A percentile compares a stretch with the other conserved stretches of the same genome.
Evolutionary conservation across 2,797 vertebrate genomes (phyloP).

Genomic region (Liparis tanakae): DNA sequence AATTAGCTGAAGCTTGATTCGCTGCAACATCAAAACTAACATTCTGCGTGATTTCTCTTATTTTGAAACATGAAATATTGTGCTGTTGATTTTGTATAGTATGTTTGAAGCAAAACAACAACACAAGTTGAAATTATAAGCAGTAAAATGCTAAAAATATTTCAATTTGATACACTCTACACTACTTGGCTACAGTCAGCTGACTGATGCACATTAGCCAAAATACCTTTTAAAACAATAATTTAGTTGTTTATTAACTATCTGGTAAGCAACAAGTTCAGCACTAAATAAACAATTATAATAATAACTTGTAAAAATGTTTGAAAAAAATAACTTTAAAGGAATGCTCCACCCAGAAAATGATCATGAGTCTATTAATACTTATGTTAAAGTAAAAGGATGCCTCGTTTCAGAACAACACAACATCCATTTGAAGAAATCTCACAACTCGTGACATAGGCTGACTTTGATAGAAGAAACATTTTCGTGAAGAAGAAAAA

Average conservation of each 20-base stretch:
- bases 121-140: background rate
- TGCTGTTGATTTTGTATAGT: background rate
- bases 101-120: background rate
- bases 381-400: background rate
- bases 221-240: background rate
- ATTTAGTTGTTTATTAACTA: background rate
- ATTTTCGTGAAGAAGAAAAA: background rate
- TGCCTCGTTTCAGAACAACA: too few species aligned
- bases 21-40: background rate
- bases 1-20: background rate
- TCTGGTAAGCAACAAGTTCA: background rate
- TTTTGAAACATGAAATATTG: background rate
- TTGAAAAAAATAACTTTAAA: slow-evolving; percentile 1
- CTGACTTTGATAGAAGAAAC: background rate
- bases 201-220: background rate
- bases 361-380: background rate
- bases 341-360: background rate
- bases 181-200: background rate
- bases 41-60: slow-evolving; percentile 1
- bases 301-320: background rate
- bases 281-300: background rate
- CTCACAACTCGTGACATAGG: background rate
- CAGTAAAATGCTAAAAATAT: background rate
- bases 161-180: background rate
- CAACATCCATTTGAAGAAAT: too few species aligned